Percentiles rank a stretch among this genome's conserved stretches.
phyloP scores from a whole-genome alignment of 2,797 vertebrate species.

The Aotus griseimembra region DNA sequence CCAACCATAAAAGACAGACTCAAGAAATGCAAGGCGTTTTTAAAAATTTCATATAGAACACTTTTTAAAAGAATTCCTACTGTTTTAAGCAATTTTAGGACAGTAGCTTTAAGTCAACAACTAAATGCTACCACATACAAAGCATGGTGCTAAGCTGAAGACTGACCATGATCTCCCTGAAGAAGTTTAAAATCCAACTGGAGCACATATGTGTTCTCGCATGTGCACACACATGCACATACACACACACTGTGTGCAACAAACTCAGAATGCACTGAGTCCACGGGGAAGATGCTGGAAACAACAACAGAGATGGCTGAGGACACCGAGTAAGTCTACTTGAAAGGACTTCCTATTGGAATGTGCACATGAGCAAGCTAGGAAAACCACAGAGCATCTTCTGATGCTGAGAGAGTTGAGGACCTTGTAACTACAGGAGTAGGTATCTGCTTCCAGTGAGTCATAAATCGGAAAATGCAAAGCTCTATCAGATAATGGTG shows the following conservation, averaged over 20 bases:
- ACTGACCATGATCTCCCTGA: fast-evolving
- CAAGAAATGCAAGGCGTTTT: background rate
- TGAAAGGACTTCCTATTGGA: background rate
- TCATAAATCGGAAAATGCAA: too few relatives aligned
- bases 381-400: background rate
- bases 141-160: background rate
- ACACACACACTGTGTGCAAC: background rate
- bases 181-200: background rate
- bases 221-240: fast-evolving
- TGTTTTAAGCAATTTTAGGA: background rate
- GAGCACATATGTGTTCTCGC: background rate
- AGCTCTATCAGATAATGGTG: fast-evolving
- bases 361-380: background rate
- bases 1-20: background rate
- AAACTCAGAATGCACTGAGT: fast-evolving
- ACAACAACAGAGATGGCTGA: background rate
- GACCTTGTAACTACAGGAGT: background rate
- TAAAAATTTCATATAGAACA: background rate
- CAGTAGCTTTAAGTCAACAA: background rate
- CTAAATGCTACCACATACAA: background rate
- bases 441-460: background rate
- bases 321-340: fast-evolving
- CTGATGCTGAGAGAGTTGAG: fast-evolving
- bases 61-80: background rate
- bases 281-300: background rate